Evolutionary conservation across 2,888 invertebrate genomes (phyloP), one percentile per base, ranked within the genome.

Genomic region (Drosophila nr. perissopoda): DNA sequence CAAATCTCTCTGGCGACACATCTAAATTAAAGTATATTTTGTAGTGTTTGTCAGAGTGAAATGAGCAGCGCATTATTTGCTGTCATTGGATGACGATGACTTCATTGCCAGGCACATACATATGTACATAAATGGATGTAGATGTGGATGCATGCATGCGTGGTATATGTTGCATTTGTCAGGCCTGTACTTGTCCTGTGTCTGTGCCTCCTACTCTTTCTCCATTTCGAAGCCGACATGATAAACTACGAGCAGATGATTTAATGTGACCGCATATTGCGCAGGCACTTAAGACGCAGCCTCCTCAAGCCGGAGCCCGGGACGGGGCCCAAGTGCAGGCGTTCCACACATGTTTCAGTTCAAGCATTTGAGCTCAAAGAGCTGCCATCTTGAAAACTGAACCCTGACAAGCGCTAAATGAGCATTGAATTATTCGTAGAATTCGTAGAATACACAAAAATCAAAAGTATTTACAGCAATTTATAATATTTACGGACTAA

Each of bases 191-290:
- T 72, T 88, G 67, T 51, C 51, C 70, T 36, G 69, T 51, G 51
- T 48, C 68, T 42, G 70, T 59, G 68, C 57, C 73, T 63, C 54
- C 69, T 63, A 21, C 62, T 58, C 54, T 63, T 67, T 36, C 72
- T 80, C 76, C 70, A 69, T 71, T 68, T 62, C 59, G 33, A 42
- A 52, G 69, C 63, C 53, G 46, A 70, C 74, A 75, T 90, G 91
- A 87, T 80, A 87, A 82, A 90, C 89, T 82, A 82, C 79, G 70
- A 90, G 82, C 88, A 89, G 84, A 89, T 91, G 91, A 89, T 90
- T 89, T 90, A 89, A 88, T 82, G 90, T 80, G 77, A 91, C 91
- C 90, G 79, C 89, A 84, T 82, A 89, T 74, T 74, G 72, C 61
- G 77, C 70, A 61, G 64, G 36, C 74, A 88, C 83, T 71, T 77